phyloP scores from a whole-genome alignment of 2,797 vertebrate species.

The Bradypodion ventrale region DNA sequence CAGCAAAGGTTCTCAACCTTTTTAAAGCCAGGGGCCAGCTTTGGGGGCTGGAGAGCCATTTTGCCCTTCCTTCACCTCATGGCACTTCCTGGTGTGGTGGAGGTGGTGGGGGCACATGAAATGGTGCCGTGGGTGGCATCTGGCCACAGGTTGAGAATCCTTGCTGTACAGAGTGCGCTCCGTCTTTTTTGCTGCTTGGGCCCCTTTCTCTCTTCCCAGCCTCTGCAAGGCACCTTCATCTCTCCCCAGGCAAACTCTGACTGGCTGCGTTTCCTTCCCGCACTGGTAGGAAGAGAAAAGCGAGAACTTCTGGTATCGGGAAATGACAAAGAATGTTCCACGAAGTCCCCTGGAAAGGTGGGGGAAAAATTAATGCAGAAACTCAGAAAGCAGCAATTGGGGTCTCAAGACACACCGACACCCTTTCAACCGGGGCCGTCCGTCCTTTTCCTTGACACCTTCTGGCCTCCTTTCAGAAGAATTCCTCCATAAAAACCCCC shows the following conservation, averaged over 20 bases:
- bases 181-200: not conserved
- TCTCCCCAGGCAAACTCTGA: not conserved
- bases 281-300: slow-evolving; percentile 3
- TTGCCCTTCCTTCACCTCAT: too few species aligned
- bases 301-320: slow-evolving; percentile 48
- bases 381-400: not conserved
- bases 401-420: not conserved
- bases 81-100: too few species aligned
- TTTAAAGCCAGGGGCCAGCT: too few species aligned
- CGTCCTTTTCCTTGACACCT: not conserved
- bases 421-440: not conserved
- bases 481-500: not conserved
- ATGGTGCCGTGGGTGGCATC: too few species aligned
- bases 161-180: too few species aligned
- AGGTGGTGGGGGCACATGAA: too few species aligned
- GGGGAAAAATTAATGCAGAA: not conserved
- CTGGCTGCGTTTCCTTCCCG: not conserved
- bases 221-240: not conserved
- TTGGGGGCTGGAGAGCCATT: too few species aligned
- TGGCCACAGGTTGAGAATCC: too few species aligned
- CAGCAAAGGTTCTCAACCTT: too few species aligned
- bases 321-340: not conserved
- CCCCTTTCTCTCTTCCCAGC: too few species aligned
- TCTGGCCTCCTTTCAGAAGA: not conserved
- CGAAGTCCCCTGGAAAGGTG: not conserved